Evolutionary conservation across 1,140 invertebrate genomes (phyloP).

Genomic region (Drosophila persimilis): DNA sequence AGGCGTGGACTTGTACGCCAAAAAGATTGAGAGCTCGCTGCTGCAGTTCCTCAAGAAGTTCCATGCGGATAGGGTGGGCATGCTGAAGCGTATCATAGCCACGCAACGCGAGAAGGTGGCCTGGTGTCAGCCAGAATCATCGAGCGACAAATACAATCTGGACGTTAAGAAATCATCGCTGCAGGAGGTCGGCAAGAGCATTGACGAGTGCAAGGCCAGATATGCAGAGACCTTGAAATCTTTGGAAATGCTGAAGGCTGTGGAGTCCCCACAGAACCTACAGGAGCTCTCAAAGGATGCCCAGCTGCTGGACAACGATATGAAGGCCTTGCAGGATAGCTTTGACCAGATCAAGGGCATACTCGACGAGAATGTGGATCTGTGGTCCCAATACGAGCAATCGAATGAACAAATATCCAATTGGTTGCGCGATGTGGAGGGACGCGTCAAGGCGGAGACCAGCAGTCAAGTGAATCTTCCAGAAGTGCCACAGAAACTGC

Average conservation of each 20-base stretch:
- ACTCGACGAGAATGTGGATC: conserved; percentile 88
- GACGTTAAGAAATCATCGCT: conserved; percentile 94
- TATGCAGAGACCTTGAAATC: conserved; percentile 88
- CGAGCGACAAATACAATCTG: conserved; percentile 95
- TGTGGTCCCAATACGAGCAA: conserved; percentile 92
- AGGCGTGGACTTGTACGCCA: conserved; percentile 88
- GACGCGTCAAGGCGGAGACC: conserved; percentile 89
- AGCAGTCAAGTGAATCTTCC: conserved; percentile 88
- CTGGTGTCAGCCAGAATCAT: conserved; percentile 95
- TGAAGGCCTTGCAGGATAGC: conserved; percentile 87
- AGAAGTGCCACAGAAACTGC: conserved; percentile 89
- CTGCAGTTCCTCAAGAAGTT: conserved; percentile 93
- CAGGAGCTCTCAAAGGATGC: conserved; percentile 86
- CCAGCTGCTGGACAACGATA: conserved; percentile 87
- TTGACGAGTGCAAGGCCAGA: conserved; percentile 87
- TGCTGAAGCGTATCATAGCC: conserved; percentile 90
- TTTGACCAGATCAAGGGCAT: conserved; percentile 88
- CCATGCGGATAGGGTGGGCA: conserved; percentile 92
- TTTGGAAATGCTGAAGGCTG: conserved; percentile 86
- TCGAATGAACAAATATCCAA: conserved; percentile 89
- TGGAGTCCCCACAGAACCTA: conserved; percentile 88
- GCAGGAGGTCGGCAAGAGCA: conserved; percentile 89
- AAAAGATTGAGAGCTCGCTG: conserved; percentile 92
- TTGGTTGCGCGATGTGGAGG: conserved; percentile 95
- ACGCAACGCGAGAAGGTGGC: conserved; percentile 93